Base-by-base conservation (phyloP, 2,113 vertebrate genomes). In the Tenebrosternarchus preto region DNA sequence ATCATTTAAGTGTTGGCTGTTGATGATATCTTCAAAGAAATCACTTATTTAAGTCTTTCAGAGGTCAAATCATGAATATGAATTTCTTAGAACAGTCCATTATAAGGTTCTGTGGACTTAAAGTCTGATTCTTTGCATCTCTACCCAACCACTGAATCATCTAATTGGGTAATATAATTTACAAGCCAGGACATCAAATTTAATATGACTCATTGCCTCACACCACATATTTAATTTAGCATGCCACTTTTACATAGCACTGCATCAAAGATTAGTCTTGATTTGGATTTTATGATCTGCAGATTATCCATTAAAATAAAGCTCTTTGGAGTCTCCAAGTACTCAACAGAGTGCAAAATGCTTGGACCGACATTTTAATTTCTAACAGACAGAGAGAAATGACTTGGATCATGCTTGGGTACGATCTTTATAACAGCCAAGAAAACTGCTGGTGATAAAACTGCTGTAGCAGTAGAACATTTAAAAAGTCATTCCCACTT, bases 251-350 rank as follows among this genome's bases (percentile, higher is more conserved):
- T 16, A 17, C 76, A 78, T 59, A 19, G n/a, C 36, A 2, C 16
- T 59, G 50, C 53, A 78, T 69, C 24, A 43, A 29, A 36, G 31
- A 69, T 77, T 77, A 69, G 64, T 27, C 7, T 27, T 59, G 36
- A 59, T 78, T 69, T 78, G n/a, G 29, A 53, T 17, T 36, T 56
- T 56, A 77, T 56, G n/a, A n/a, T n/a, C n/a, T n/a, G 12, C n/a
- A 67, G 17, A 19, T 67, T 33, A 67, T 31, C 19, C 8, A 67
- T 67, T n/a, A n/a, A n/a, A n/a, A n/a, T n/a, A n/a, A n/a, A n/a
- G n/a, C n/a, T n/a, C 29, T 16, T 11, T 9, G 7, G 67, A 20
- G 25, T 20, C 33, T 33, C 76, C 25, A n/a, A 12, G 29, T 39
- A 15, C 25, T 66, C 20, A 55, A 17, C 19, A 25, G 11, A 25